These are phyloP conservation scores for Centropyge bicolor DNA, from an alignment of 2,797 vertebrate species.

Conservation along the genomic window DNA sequence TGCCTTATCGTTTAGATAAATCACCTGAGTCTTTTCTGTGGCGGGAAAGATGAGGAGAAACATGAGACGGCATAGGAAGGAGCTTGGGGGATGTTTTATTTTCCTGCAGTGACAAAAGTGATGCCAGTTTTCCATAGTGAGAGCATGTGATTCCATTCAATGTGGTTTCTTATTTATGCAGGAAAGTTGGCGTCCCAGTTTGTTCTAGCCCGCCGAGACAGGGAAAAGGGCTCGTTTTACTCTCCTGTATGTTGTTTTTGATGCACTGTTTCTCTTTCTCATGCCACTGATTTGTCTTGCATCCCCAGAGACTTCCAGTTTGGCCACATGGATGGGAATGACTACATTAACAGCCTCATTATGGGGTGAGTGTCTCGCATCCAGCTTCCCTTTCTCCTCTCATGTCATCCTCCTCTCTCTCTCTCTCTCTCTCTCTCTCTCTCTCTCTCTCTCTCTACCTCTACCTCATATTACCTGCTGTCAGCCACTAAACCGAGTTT, in stretches of 20 bases:
- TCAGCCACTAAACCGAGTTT: conserved; percentile 59
- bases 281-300: conserved; percentile 52
- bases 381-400: conserved; percentile 32
- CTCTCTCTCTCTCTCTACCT: conserved; percentile 30
- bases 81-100: conserved; percentile 42
- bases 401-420: conserved; percentile 32
- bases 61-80: conserved; percentile 36
- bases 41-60: conserved; percentile 50
- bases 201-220: conserved; percentile 26
- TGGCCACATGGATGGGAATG: conserved; percentile 97
- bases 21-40: conserved; percentile 69
- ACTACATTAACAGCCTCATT: conserved; percentile 97
- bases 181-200: conserved; percentile 38
- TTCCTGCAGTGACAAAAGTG: conserved; percentile 29
- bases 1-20: conserved; percentile 79
- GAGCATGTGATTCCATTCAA: conserved; percentile 23
- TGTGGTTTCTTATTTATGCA: conserved; percentile 29
- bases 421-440: conserved; percentile 17
- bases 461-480: conserved; percentile 61
- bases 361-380: conserved; percentile 93
- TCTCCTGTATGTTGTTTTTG: conserved; percentile 14
- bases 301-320: conserved; percentile 92
- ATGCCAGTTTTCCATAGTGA: conserved; percentile 35
- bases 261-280: conserved; percentile 26
- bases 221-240: background rate